Evolutionary conservation across 2,888 invertebrate genomes (phyloP).

Genomic region (Caenorhabditis uteleia): DNA sequence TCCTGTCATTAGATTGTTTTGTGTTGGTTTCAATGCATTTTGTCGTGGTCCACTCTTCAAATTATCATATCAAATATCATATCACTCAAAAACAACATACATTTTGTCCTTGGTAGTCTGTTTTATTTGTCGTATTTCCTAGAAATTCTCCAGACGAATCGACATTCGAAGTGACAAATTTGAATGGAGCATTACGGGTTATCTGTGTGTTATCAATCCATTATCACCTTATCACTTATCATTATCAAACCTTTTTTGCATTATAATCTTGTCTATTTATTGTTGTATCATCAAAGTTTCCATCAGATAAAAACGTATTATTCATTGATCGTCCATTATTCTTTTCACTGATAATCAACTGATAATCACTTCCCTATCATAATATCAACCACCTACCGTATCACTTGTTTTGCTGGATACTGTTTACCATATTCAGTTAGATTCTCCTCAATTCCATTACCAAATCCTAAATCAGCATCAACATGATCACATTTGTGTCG

Average conservation of each 20-base stretch:
- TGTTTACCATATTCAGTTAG: constrained; percentile 44
- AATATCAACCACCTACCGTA: too few relatives aligned
- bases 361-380: too few relatives aligned
- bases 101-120: constrained; percentile 25
- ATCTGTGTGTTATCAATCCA: too few relatives aligned
- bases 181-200: constrained; percentile 28
- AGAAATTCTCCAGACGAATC: constrained; percentile 23
- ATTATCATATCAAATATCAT: not conserved
- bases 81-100: constrained; percentile 5
- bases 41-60: constrained; percentile 27
- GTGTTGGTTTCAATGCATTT: constrained; percentile 22
- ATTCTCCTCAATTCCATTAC: constrained; percentile 45
- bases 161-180: constrained; percentile 15
- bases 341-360: too few relatives aligned
- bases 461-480: constrained; percentile 42
- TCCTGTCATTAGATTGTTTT: constrained; percentile 30
- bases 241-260: constrained; percentile 25
- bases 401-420: constrained; percentile 35
- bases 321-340: constrained; percentile 18
- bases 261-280: constrained; percentile 39
- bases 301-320: constrained; percentile 20
- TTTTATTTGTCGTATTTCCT: constrained; percentile 29
- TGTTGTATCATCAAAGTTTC: constrained; percentile 42
- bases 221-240: not conserved
- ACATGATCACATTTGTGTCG: constrained; percentile 51